A percentile compares a stretch with the other conserved stretches of the same genome.
phyloP scores from a whole-genome alignment of 2,113 vertebrate species.

The Ceyx melanurus region DNA sequence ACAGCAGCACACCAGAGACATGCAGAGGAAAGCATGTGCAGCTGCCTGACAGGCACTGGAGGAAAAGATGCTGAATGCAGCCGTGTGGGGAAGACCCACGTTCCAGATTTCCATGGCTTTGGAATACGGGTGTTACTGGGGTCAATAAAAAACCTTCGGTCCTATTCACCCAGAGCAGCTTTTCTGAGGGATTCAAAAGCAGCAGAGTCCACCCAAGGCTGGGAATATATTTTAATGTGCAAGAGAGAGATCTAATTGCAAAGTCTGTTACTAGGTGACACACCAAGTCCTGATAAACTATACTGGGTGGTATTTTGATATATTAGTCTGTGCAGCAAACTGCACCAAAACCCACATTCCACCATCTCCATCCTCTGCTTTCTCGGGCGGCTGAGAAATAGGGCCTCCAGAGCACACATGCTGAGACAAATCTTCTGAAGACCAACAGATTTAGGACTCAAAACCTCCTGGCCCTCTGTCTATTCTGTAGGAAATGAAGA shows the following conservation, averaged over 20 bases:
- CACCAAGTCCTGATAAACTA: conserved; percentile 17
- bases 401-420: background rate
- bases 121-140: background rate
- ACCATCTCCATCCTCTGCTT: background rate
- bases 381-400: background rate
- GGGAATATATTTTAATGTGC: background rate
- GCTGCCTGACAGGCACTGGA: background rate
- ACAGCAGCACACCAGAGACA: background rate
- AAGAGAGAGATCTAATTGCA: conserved; percentile 9
- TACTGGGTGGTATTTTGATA: conserved; percentile 16
- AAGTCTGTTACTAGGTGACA: conserved; percentile 65
- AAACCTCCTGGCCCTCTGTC: background rate
- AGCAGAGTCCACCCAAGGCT: background rate
- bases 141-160: background rate
- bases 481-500: background rate
- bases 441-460: background rate
- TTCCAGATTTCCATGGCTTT: background rate
- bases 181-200: background rate
- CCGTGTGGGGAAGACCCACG: background rate
- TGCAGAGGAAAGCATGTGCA: background rate
- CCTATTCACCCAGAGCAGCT: background rate
- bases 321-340: background rate
- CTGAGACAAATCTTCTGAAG: background rate
- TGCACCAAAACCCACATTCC: background rate
- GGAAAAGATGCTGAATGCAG: background rate